These are phyloP conservation scores for Neosalanx taihuensis DNA, from an alignment of 2,797 vertebrate species.

Conservation along the genomic window DNA sequence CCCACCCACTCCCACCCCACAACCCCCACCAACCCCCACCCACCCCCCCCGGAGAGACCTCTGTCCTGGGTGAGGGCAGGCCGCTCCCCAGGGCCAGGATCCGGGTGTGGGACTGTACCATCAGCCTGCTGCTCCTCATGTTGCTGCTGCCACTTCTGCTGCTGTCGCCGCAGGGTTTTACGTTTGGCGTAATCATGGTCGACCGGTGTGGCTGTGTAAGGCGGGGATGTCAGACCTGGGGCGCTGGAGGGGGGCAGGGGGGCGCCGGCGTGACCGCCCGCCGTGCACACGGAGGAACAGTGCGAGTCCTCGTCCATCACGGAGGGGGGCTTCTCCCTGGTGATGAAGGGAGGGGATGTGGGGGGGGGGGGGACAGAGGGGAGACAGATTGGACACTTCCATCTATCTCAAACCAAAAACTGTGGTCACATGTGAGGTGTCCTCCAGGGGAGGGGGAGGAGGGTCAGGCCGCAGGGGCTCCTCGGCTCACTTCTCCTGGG, in stretches of 20 bases:
- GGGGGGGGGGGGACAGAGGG: background rate
- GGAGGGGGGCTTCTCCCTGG: constrained; percentile 88
- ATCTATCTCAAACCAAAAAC: too few species aligned
- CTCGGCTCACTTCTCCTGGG: constrained; percentile 86
- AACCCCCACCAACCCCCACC: background rate
- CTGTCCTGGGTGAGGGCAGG: constrained; percentile 69
- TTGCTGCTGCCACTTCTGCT: constrained; percentile 67
- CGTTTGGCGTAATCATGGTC: constrained; percentile 99
- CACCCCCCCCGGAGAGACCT: constrained; percentile 55
- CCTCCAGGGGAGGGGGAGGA: too few species aligned
- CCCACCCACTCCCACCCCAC: constrained; percentile 35
- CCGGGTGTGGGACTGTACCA: constrained; percentile 95
- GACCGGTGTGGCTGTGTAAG: constrained; percentile 96
- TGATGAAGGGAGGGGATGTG: constrained; percentile 14
- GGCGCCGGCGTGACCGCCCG: constrained; percentile 41
- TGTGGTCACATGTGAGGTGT: background rate
- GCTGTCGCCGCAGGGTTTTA: constrained; percentile 93
- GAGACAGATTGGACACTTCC: background rate
- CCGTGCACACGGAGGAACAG: constrained; percentile 83
- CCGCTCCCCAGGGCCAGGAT: constrained; percentile 79
- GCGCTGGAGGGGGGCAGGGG: constrained; percentile 81
- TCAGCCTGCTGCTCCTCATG: constrained; percentile 83
- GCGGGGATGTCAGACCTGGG: constrained; percentile 99
- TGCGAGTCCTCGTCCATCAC: constrained; percentile 89
- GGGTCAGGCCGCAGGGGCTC: too few species aligned